Percentiles rank a stretch among this genome's conserved stretches.
Evolutionary conservation across 2,797 vertebrate genomes (phyloP).

Genomic region (Fratercula arctica): DNA sequence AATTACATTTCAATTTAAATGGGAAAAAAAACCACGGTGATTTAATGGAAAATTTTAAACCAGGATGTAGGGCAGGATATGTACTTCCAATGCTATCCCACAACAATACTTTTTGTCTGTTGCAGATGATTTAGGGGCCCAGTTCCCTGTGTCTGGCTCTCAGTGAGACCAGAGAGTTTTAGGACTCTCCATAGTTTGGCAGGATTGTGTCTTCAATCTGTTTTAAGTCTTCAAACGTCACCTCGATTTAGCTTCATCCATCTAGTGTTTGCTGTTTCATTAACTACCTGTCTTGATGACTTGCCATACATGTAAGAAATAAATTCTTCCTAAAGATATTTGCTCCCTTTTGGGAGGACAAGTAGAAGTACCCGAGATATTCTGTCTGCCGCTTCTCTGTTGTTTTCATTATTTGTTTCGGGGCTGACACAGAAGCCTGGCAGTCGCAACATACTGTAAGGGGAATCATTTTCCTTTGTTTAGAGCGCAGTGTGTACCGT

Average conservation of each 20-base stretch:
- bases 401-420: constrained; percentile 45
- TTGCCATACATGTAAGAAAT: constrained; percentile 4
- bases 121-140: constrained; percentile 47
- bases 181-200: background rate
- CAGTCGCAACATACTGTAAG: constrained; percentile 64
- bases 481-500: constrained; percentile 71
- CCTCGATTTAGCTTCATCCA: background rate
- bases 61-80: constrained; percentile 17
- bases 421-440: constrained; percentile 72
- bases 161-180: background rate
- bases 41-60: constrained; percentile 76
- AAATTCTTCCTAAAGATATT: constrained; percentile 28
- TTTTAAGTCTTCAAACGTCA: background rate
- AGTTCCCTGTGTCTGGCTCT: background rate
- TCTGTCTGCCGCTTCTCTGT: constrained; percentile 60
- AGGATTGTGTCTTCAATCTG: background rate
- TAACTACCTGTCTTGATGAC: background rate
- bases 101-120: constrained; percentile 28
- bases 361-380: constrained; percentile 58
- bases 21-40: constrained; percentile 48
- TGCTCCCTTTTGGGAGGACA: constrained; percentile 12
- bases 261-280: background rate
- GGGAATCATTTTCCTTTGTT: constrained; percentile 78
- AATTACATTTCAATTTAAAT: constrained; percentile 83
- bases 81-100: constrained; percentile 42